These are phyloP conservation scores for Drosophila asahinai DNA, from an alignment of 1,140 invertebrate genomes.

Conservation along the genomic window DNA sequence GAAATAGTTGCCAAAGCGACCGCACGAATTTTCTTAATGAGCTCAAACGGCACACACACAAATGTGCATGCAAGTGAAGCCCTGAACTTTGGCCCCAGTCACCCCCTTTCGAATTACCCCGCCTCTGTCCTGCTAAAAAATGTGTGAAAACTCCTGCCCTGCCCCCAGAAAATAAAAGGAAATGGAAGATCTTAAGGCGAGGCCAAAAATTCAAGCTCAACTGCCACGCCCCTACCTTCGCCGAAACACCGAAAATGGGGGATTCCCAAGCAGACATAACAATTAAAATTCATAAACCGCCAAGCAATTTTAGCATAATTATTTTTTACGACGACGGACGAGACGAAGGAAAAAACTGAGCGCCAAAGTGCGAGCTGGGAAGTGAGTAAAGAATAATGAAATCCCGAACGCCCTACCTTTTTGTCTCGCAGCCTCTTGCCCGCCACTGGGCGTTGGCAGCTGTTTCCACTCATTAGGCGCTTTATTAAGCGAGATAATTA, in stretches of 20 bases:
- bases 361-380: conserved; percentile 27
- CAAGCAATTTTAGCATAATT: conserved; percentile 72
- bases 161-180: conserved; percentile 40
- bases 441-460: conserved; percentile 68
- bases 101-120: neutral
- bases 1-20: conserved; percentile 73
- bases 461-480: conserved; percentile 82
- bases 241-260: conserved; percentile 1
- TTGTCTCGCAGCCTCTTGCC: conserved; percentile 1
- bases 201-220: conserved; percentile 28
- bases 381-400: conserved; percentile 30
- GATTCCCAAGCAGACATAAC: conserved; percentile 45
- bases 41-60: conserved; percentile 63
- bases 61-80: conserved; percentile 8
- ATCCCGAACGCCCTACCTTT: conserved; percentile 31
- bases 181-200: conserved; percentile 31
- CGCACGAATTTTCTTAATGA: conserved; percentile 74
- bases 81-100: conserved; percentile 47
- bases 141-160: conserved; percentile 53
- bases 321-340: conserved; percentile 58
- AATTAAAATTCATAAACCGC: conserved; percentile 79
- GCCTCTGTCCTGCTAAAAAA: conserved; percentile 43
- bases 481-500: conserved; percentile 83
- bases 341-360: conserved; percentile 24
- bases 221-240: conserved; percentile 22